Percentiles rank a stretch among this genome's conserved stretches.
phyloP scores from a whole-genome alignment of 2,797 vertebrate species.

The Propithecus deckenii region DNA sequence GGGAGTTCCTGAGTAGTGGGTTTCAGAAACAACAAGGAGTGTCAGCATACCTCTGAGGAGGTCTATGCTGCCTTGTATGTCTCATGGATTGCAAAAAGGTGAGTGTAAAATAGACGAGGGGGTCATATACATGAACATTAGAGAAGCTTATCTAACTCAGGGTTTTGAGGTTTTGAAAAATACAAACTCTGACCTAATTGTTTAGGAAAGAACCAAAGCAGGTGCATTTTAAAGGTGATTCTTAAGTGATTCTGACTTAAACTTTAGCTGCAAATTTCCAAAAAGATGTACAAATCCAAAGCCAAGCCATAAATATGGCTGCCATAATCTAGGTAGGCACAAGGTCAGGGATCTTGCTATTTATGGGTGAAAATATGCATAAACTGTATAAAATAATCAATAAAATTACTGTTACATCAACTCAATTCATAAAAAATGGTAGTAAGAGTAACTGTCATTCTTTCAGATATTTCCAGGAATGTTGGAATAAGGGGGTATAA shows the following conservation, averaged over 20 bases:
- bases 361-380: neutral
- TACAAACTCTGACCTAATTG: neutral
- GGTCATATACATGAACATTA: neutral
- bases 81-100: neutral
- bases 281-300: slow-evolving; percentile 25
- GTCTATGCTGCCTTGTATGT: neutral
- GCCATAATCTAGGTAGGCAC: neutral
- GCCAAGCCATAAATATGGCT: neutral
- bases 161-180: neutral
- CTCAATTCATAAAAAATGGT: neutral
- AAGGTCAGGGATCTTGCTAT: neutral
- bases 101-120: neutral
- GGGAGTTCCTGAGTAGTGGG: neutral
- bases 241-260: neutral
- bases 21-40: neutral
- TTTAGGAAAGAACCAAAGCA: neutral
- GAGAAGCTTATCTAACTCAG: neutral
- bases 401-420: neutral
- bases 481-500: neutral
- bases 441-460: neutral
- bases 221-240: neutral
- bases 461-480: slow-evolving; percentile 6
- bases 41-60: neutral
- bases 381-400: neutral
- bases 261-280: neutral